Conservation (phyloP, 1,140 invertebrate species). For the Calosoma granatense region DNA sequence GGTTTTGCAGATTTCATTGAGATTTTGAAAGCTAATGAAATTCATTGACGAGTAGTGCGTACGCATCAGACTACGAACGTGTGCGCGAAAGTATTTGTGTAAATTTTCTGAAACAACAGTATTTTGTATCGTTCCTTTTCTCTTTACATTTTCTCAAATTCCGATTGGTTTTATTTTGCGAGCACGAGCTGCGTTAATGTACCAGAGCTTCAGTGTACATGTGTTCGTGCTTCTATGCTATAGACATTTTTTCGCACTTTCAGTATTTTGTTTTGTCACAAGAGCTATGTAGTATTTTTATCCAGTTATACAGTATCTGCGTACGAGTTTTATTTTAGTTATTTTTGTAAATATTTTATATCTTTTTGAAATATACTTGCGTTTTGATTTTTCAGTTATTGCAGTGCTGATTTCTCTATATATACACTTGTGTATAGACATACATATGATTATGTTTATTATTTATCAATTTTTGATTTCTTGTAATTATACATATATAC, state of each 20-base stretch:
- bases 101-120: background rate
- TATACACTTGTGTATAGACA: conserved; percentile 13
- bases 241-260: conserved; percentile 10
- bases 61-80: background rate
- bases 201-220: conserved; percentile 24
- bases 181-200: conserved; percentile 16
- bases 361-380: too few species aligned
- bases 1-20: background rate
- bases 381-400: conserved; percentile 1
- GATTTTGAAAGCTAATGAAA: background rate
- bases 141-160: background rate
- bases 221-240: conserved; percentile 32
- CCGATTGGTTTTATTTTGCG: background rate
- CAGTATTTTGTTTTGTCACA: background rate
- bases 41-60: background rate
- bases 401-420: conserved; percentile 9
- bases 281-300: background rate
- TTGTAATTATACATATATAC: too few species aligned
- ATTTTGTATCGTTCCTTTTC: background rate
- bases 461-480: background rate
- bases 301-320: too few species aligned
- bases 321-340: background rate
- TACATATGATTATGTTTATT: conserved; percentile 7
- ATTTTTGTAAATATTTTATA: background rate
- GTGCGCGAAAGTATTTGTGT: too few species aligned